phyloP scores from a whole-genome alignment of 2,888 invertebrate genomes.

The Dione vanillae region DNA sequence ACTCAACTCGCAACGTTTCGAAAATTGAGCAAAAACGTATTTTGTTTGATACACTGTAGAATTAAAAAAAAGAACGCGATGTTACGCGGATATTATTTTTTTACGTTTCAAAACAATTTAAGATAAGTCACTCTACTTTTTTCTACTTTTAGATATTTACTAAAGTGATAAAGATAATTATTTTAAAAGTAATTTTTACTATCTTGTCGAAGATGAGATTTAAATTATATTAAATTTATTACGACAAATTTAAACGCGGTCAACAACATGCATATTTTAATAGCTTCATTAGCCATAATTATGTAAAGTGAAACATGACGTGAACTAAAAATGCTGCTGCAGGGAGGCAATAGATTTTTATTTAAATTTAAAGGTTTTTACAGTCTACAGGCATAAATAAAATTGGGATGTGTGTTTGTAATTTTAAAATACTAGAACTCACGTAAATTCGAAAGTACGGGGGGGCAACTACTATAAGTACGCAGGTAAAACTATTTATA shows the following conservation, averaged over 20 bases:
- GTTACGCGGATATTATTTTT: no score
- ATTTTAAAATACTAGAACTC: no score
- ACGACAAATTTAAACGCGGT: conserved; percentile 6
- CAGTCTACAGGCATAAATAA: no score
- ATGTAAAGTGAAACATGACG: conserved; percentile 21
- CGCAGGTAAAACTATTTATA: no score
- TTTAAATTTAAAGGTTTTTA: background rate
- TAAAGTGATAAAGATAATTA: background rate
- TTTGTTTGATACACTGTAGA: background rate
- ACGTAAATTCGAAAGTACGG: no score
- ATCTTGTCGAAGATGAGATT: background rate
- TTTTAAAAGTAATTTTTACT: background rate
- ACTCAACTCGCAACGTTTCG: no score
- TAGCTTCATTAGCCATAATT: conserved; percentile 11
- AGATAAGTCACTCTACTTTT: background rate
- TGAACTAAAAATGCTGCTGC: conserved; percentile 15
- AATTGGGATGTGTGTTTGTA: no score
- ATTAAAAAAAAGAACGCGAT: background rate
- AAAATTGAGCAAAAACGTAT: no score
- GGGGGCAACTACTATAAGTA: no score
- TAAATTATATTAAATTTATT: conserved; percentile 20
- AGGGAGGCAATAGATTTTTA: background rate
- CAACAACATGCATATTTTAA: conserved; percentile 10
- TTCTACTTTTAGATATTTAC: background rate
- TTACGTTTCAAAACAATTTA: no score